phyloP scores from a whole-genome alignment of 2,113 vertebrate genomes.

The Zingel zingel region DNA sequence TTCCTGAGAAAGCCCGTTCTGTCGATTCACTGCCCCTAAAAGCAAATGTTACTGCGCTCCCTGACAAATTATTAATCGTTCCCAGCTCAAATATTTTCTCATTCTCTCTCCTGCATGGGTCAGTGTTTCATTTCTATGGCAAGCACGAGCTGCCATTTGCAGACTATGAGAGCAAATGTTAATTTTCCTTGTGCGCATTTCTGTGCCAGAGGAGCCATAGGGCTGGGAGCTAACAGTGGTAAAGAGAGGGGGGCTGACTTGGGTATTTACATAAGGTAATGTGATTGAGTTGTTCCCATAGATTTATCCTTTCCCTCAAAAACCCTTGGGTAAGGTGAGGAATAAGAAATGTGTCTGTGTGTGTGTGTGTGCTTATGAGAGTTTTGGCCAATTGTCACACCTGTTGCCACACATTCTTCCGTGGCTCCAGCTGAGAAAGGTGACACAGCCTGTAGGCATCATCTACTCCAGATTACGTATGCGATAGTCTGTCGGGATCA shows the following conservation, averaged over 20 bases:
- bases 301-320: conserved; percentile 70
- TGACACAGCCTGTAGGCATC: conserved; percentile 17
- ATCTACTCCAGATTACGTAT: conserved; percentile 40
- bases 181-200: conserved; percentile 81
- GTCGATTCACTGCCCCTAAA: conserved; percentile 69
- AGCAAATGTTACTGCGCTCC: conserved; percentile 83
- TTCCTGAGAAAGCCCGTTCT: conserved; percentile 59
- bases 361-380: not conserved
- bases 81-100: conserved; percentile 78
- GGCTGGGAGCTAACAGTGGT: conserved; percentile 69
- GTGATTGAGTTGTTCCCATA: conserved; percentile 84
- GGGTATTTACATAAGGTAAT: conserved; percentile 86
- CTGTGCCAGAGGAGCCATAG: conserved; percentile 67
- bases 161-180: conserved; percentile 84
- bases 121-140: conserved; percentile 79
- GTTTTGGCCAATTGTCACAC: conserved; percentile 42
- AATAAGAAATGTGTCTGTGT: conserved; percentile 9
- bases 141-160: conserved; percentile 84
- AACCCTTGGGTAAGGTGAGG: conserved; percentile 51
- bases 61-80: conserved; percentile 77
- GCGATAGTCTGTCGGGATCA: conserved; percentile 33
- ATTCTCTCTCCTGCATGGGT: conserved; percentile 49
- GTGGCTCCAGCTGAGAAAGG: conserved; percentile 33
- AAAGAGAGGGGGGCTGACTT: conserved; percentile 60
- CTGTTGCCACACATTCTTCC: conserved; percentile 51